A percentile compares a stretch with the other conserved stretches of the same genome.
Evolutionary conservation across 2,888 invertebrate species (phyloP).

Genomic region (Cephus sareptanus): DNA sequence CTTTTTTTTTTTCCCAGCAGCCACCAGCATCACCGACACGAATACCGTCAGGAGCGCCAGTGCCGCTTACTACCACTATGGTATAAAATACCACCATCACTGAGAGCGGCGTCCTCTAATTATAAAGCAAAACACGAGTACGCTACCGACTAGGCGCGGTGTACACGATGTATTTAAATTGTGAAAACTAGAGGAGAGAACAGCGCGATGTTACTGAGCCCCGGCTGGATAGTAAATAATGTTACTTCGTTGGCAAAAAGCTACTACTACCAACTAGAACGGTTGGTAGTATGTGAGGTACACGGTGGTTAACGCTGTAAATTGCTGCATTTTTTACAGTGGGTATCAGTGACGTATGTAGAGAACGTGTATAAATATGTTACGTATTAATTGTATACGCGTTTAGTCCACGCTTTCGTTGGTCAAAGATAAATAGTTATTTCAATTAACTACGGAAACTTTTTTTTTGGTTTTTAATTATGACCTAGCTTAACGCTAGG

Average conservation of each 20-base stretch:
- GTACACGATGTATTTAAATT: background rate
- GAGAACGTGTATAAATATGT: background rate
- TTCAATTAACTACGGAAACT: too few relatives aligned
- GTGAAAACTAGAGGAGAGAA: background rate
- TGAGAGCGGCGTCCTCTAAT: constrained; percentile 5
- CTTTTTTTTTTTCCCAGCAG: constrained; percentile 12
- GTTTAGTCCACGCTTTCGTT: too few relatives aligned
- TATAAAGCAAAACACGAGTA: constrained; percentile 21
- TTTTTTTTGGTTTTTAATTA: background rate
- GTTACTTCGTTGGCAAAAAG: background rate
- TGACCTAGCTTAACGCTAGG: constrained; percentile 22
- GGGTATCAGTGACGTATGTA: background rate
- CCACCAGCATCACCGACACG: constrained; percentile 4
- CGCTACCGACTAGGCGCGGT: background rate
- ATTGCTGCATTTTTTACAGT: background rate
- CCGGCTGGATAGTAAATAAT: background rate
- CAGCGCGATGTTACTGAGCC: background rate
- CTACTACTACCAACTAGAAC: background rate
- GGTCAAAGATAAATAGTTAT: too few relatives aligned
- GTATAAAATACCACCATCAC: background rate
- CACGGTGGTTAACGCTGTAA: background rate
- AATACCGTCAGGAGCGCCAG: background rate
- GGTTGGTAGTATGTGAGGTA: background rate
- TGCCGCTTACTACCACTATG: background rate
- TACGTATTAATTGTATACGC: background rate